These are phyloP conservation scores for Sycophila sp. DNA, from an alignment of 1,140 invertebrate genomes.

Conservation along the genomic window DNA sequence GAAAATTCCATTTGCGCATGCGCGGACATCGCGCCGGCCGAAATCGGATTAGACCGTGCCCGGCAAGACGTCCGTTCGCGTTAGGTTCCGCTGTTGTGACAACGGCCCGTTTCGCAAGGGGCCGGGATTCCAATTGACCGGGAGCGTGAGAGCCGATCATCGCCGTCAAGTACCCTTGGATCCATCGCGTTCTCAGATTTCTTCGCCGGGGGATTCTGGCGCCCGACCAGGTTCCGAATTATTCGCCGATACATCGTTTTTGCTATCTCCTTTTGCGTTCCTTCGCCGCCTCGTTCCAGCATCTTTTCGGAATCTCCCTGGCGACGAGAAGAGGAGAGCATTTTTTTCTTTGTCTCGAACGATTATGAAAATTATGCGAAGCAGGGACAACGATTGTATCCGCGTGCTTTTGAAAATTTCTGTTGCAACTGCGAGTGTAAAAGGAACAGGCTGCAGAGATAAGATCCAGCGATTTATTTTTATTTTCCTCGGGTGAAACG, in stretches of 20 bases:
- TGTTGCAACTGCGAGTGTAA: no score
- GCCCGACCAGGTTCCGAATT: not conserved
- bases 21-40: slow-evolving; percentile 24
- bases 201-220: no score
- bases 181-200: slow-evolving; percentile 13
- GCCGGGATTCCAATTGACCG: slow-evolving; percentile 36
- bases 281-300: not conserved
- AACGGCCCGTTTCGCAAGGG: slow-evolving; percentile 54
- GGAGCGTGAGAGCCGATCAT: slow-evolving; percentile 48
- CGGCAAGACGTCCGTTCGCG: slow-evolving; percentile 43
- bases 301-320: no score
- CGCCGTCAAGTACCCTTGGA: slow-evolving; percentile 5
- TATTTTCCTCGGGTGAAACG: no score
- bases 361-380: no score
- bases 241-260: not conserved
- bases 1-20: slow-evolving; percentile 22
- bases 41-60: slow-evolving; percentile 42
- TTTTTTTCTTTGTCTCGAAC: no score
- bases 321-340: no score
- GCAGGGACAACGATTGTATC: no score
- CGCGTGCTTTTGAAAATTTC: no score
- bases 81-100: slow-evolving; percentile 50
- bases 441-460: no score
- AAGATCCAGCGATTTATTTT: no score
- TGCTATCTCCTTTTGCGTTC: not conserved